Conservation (phyloP, 2,797 vertebrate genomes). For the Paedocypris micromegethes region DNA sequence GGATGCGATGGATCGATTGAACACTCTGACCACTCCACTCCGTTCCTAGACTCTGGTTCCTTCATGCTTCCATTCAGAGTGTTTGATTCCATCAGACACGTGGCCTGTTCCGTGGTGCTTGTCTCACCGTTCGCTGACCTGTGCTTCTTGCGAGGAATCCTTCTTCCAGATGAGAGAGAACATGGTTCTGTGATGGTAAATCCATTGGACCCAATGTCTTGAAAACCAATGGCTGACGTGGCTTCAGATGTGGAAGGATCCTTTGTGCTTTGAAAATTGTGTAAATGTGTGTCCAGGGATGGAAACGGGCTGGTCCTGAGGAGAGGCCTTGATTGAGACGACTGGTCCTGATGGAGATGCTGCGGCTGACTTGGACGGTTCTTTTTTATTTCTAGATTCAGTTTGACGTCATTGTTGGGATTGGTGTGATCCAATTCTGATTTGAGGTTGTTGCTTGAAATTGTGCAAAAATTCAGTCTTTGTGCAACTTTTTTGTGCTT, state of each 20-base stretch:
- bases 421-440: constrained; percentile 9
- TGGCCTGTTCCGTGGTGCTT: constrained; percentile 10
- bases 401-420: background rate
- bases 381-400: constrained; percentile 17
- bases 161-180: background rate
- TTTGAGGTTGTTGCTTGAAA: constrained; percentile 9
- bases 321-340: background rate
- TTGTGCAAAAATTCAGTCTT: constrained; percentile 47
- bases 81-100: background rate
- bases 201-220: too few species aligned
- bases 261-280: constrained; percentile 28
- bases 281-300: constrained; percentile 8
- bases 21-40: background rate
- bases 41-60: background rate
- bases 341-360: constrained; percentile 17
- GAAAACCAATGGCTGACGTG: too few species aligned
- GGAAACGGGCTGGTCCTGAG: background rate
- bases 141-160: constrained; percentile 34
- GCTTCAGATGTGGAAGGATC: background rate
- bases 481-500: constrained; percentile 35
- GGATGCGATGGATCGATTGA: background rate
- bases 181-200: background rate
- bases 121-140: constrained; percentile 5
- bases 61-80: background rate
- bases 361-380: constrained; percentile 3